phyloP scores from a whole-genome alignment of 2,113 vertebrate genomes.

The Loxodonta africana region DNA sequence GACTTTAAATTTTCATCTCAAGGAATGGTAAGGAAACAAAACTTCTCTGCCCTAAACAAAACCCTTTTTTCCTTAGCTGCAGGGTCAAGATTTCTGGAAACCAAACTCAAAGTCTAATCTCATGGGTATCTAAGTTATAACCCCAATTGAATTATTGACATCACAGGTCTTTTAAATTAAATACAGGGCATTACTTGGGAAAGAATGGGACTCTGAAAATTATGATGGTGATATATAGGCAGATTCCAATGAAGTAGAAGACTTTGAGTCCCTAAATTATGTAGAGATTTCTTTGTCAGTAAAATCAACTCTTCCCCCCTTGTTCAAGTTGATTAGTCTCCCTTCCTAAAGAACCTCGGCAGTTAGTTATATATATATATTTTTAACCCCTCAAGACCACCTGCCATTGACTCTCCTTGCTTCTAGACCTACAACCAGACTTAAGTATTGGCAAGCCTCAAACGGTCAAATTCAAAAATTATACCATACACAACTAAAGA shows the following conservation, averaged over 20 bases:
- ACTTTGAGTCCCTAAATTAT: background rate
- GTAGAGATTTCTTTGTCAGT: background rate
- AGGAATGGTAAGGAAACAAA: constrained; percentile 48
- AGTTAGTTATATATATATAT: background rate
- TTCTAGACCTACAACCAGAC: background rate
- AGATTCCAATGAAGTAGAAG: background rate
- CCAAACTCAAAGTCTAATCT: background rate
- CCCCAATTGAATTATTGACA: background rate
- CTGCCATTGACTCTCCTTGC: background rate
- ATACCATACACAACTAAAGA: background rate
- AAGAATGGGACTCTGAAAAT: background rate
- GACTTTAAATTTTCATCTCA: constrained; percentile 6
- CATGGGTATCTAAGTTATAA: background rate
- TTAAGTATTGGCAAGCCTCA: background rate
- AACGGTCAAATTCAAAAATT: background rate
- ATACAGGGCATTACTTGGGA: background rate
- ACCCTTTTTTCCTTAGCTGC: background rate
- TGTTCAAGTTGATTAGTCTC: background rate
- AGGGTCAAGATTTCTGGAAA: constrained; percentile 21
- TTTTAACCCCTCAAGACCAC: background rate
- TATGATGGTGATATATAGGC: background rate
- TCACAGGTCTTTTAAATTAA: background rate
- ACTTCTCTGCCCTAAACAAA: background rate
- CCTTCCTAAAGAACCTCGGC: too few relatives aligned
- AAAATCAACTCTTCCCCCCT: background rate